These are phyloP conservation scores for Nasonia vitripennis DNA, from an alignment of 1,140 invertebrate species.

Conservation along the genomic window DNA sequence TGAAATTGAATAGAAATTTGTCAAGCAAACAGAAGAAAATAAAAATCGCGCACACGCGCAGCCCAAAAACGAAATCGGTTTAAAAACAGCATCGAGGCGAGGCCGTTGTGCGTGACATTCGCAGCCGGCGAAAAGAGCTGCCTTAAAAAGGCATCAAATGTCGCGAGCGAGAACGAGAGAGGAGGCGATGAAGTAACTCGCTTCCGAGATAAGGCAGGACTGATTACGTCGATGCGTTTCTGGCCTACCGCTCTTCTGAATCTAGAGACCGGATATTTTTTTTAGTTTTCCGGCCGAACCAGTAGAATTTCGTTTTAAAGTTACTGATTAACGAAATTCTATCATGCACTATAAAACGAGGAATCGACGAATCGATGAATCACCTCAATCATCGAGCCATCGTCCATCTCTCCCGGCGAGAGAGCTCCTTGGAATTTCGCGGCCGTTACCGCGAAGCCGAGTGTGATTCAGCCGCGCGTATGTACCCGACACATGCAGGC, in stretches of 20 bases:
- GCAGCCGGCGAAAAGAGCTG: slow-evolving; percentile 12
- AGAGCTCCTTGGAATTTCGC: slow-evolving; percentile 45
- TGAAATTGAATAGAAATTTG: too few species aligned
- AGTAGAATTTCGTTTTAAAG: too few species aligned
- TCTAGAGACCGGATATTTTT: neutral
- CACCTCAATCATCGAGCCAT: neutral
- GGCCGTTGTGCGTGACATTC: slow-evolving; percentile 28
- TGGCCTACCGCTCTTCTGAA: neutral
- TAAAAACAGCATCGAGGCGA: neutral
- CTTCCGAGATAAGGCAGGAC: slow-evolving; percentile 10
- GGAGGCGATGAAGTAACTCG: slow-evolving; percentile 29
- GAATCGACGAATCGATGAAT: slow-evolving; percentile 18
- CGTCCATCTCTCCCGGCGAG: neutral
- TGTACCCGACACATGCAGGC: neutral
- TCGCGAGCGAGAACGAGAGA: neutral
- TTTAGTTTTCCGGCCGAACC: neutral
- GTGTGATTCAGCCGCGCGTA: slow-evolving; percentile 39
- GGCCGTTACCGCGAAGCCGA: slow-evolving; percentile 50
- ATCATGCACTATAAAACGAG: too few species aligned
- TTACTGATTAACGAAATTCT: too few species aligned
- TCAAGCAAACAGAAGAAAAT: neutral
- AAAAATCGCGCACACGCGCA: too few species aligned
- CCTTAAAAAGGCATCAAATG: slow-evolving; percentile 44
- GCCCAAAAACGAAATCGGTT: neutral
- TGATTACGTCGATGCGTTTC: slow-evolving; percentile 15